Evolutionary conservation across 2,113 vertebrate genomes (phyloP), one percentile per base, ranked within the genome.

Genomic region (Terrapene triunguis): DNA sequence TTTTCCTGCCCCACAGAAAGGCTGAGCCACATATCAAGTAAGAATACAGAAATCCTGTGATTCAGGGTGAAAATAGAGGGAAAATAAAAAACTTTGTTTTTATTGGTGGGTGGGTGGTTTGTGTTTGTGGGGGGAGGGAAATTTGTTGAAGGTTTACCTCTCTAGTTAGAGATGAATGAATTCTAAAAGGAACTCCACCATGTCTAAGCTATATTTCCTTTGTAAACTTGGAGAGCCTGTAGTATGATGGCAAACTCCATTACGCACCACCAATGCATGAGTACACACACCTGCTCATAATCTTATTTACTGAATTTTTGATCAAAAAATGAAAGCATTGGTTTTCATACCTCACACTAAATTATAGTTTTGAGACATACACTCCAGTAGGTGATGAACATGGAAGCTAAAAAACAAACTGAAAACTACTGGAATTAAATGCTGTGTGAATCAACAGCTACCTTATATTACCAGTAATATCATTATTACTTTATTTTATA

Each of bases 1-100:
- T 35, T 82, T 88, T 65, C 6, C 10, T 48, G 59, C 6, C 76
- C 27, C 69, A 27, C 4, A 55, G 29, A 85, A 78, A 48, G 8
- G n/a, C n/a, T 48, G 50, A 72, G n/a, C 16, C 19, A 38, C 29
- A 72, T n/a, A 54, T 32, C 0, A 1, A 13, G 3, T 29, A 88
- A 32, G 59, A 44, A 81, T 62, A 38, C 11, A 13, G 3, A 6
- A 1, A 1, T 27, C 35, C 29, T 44, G 42, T 76, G 21, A 25
- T 76, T 44, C 42, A 44, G 72, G 12, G 72, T 16, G 21, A 76
- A 76, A 76, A 76, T 27, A 27, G 44, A 44, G 44, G 44, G 6
- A 44, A 44, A 44, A 44, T 44, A 44, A 44, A 44, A 44, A 44
- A 44, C 44, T 44, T 44, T 44, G 17, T 17, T 69, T 69, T 69